Conservation (phyloP, 2,113 vertebrate species). For the Geothlypis trichas region DNA sequence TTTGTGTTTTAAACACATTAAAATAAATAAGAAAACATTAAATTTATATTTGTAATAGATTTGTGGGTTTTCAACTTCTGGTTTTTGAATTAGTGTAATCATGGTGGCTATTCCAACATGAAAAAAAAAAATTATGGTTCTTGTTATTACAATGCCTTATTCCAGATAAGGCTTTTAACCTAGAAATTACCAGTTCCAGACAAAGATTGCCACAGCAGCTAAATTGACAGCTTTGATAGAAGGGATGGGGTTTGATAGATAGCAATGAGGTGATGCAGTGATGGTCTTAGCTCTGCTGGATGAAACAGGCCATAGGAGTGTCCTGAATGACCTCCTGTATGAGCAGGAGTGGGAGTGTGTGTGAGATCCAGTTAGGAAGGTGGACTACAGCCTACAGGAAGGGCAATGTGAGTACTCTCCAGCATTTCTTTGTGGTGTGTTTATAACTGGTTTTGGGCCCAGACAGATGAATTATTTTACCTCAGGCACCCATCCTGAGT, state of each 20-base stretch:
- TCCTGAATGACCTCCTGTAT: neutral
- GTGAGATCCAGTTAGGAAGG: neutral
- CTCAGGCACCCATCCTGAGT: neutral
- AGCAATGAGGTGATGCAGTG: neutral
- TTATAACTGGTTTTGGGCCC: neutral
- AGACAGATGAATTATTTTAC: neutral
- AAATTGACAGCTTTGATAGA: neutral
- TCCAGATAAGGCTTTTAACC: neutral
- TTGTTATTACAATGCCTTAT: neutral
- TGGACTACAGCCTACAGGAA: neutral
- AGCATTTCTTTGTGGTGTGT: neutral
- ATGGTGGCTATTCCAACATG: neutral
- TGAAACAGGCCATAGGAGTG: neutral
- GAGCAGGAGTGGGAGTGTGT: accelerated
- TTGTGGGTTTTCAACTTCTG: neutral
- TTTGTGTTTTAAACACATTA: neutral
- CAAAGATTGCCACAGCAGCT: neutral
- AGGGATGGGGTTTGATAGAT: neutral
- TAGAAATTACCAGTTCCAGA: neutral
- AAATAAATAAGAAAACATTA: neutral
- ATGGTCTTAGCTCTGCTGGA: neutral
- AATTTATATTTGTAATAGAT: neutral
- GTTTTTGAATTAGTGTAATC: neutral
- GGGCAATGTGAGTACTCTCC: neutral
- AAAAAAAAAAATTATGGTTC: neutral